Percentiles rank a stretch among this genome's conserved stretches.
phyloP scores from a whole-genome alignment of 2,888 invertebrate species.

The Macrosiphum euphorbiae region DNA sequence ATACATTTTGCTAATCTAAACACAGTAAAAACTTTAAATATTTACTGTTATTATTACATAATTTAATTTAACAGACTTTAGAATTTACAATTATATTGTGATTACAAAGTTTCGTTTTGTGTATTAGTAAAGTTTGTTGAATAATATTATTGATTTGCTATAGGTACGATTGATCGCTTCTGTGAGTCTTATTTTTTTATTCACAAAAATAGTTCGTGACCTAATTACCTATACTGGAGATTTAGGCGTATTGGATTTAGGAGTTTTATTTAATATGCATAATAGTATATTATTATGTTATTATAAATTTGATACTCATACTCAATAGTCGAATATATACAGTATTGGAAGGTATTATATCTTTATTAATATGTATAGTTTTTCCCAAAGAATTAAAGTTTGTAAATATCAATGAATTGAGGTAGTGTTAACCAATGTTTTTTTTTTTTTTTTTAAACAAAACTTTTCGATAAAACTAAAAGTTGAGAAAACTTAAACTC shows the following conservation, averaged over 20 bases:
- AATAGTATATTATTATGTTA: too few species aligned
- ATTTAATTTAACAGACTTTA: not conserved
- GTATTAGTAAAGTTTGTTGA: not conserved
- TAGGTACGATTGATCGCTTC: not conserved
- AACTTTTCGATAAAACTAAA: constrained; percentile 9
- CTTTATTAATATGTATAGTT: not conserved
- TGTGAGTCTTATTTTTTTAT: not conserved
- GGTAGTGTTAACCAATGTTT: not conserved
- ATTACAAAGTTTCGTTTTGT: not conserved
- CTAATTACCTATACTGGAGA: too few species aligned
- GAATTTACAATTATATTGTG: not conserved
- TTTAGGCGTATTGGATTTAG: not conserved
- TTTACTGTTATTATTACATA: not conserved
- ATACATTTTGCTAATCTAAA: not conserved
- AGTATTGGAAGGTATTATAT: not conserved
- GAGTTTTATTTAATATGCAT: not conserved
- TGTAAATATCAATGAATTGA: not conserved
- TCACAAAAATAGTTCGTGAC: too few species aligned
- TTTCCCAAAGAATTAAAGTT: not conserved
- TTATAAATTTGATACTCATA: too few species aligned
- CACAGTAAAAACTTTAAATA: too few species aligned
- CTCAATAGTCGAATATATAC: not conserved
- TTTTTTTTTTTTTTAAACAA: not conserved
- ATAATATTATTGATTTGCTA: not conserved
- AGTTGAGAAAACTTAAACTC: not conserved